Evolutionary conservation across 2,113 vertebrate species (phyloP), one percentile per base, ranked within the genome.

Genomic region (Origma solitaria): DNA sequence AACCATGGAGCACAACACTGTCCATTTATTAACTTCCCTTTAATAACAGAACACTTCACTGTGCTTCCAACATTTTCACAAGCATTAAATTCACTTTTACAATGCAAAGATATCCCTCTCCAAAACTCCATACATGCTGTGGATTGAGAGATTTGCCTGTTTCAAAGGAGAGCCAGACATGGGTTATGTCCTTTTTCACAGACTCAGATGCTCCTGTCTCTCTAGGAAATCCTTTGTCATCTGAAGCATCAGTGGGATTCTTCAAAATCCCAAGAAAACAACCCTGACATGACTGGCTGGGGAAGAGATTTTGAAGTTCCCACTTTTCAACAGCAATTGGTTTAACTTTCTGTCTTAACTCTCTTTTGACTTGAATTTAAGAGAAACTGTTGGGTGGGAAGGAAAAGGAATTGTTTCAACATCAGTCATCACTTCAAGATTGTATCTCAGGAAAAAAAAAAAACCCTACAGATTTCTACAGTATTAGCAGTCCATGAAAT

Each of bases 1-100:
- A 31, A 42, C 7, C 38, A 7, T 0, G 3, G 58, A 82, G 35
- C 49, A 42, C 0, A 0, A n/a, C 6, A 6, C 0, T 27, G 20
- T 7, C 33, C 21, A 44, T 58, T 68, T 42, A 38, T 19, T 65
- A 78, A 31, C 10, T 53, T 35, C 9, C 11, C 30, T 76, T 33
- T 25, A 56, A 9, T 4, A 80, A 16, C 7, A 50, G 12, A 53
- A 16, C 27, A 17, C 10, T 37, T 64, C 30, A 38, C 19, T 14
- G 4, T 12, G 33, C 37, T 73, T 31, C 37, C 38, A 89, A 82
- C 31, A 35, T 40, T 76, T 69, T 35, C 40, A 56, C 37, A 38
- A 57, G 44, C 51, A 54, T 9, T 64, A 25, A n/a, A 61, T 64
- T 30, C 28, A 57, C n/a, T 72, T 73, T 5, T 6, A 53, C 11